Percentiles rank a stretch among this genome's conserved stretches.
Evolutionary conservation across 2,797 vertebrate genomes (phyloP).

Genomic region (Botia almorhae): DNA sequence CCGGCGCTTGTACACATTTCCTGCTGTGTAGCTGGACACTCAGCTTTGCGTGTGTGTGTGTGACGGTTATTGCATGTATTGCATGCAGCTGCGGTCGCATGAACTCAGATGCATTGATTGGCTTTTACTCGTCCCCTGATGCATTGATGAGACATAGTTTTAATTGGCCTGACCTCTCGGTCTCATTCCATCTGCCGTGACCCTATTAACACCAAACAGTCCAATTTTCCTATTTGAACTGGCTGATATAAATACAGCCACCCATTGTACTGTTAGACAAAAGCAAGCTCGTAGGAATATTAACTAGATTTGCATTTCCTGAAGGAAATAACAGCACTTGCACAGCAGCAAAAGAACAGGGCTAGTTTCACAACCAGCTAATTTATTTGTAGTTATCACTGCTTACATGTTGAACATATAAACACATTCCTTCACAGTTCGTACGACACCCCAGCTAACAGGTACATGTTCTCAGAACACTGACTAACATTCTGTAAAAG

Average conservation of each 20-base stretch:
- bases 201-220: constrained; percentile 25
- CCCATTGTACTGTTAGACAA: constrained; percentile 1
- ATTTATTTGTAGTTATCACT: no score
- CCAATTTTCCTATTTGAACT: constrained; percentile 5
- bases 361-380: no score
- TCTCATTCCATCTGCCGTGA: constrained; percentile 16
- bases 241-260: constrained; percentile 7
- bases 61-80: constrained; percentile 19
- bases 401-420: no score
- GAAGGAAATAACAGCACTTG: no score
- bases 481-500: no score
- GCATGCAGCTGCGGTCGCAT: constrained; percentile 46
- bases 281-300: background rate
- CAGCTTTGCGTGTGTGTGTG: constrained; percentile 25
- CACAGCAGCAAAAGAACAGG: no score
- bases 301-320: background rate
- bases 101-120: constrained; percentile 45
- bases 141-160: constrained; percentile 30
- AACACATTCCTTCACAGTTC: no score
- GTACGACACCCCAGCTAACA: no score
- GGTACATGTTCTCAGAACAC: no score
- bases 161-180: constrained; percentile 6
- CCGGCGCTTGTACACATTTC: constrained; percentile 44
- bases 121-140: constrained; percentile 22
- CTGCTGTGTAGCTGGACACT: constrained; percentile 47